phyloP scores from a whole-genome alignment of 23 tunicate species.

The Ciona savignyi region DNA sequence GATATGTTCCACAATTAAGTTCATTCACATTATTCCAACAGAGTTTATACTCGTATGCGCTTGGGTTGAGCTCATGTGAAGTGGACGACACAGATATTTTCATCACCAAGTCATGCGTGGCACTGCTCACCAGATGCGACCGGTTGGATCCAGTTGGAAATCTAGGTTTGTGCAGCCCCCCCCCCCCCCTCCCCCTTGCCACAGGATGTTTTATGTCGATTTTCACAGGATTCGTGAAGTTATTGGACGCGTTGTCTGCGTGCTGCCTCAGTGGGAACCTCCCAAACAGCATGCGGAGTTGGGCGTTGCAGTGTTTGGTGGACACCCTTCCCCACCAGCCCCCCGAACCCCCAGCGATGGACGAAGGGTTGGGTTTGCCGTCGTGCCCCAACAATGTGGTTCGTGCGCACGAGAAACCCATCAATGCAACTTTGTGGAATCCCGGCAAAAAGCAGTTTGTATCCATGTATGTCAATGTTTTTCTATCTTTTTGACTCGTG shows the following conservation, averaged over 20 bases:
- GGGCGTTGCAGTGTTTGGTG: conserved; percentile 67
- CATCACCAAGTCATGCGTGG: conserved; percentile 54
- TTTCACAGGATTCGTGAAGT: conserved; percentile 30
- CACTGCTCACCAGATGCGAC: conserved; percentile 30
- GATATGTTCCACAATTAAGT: too few relatives aligned
- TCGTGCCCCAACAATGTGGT: conserved; percentile 15
- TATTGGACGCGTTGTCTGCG: conserved; percentile 69
- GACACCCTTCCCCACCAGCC: conserved; percentile 23
- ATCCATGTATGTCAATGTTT: conserved; percentile 49
- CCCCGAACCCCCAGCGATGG: conserved; percentile 1
- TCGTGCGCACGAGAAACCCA: conserved; percentile 45
- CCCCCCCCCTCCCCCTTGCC: too few relatives aligned
- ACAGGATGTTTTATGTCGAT: too few relatives aligned
- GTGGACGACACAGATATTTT: conserved; percentile 21
- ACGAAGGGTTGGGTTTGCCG: conserved; percentile 21
- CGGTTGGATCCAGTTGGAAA: neutral
- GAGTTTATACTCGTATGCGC: conserved; percentile 50
- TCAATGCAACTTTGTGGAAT: conserved; percentile 36
- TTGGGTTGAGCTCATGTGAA: conserved; percentile 32
- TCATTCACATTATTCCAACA: conserved; percentile 8
- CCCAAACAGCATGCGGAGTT: conserved; percentile 24
- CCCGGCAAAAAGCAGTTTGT: conserved; percentile 41
- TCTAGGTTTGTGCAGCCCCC: too few relatives aligned
- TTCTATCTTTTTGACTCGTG: too few relatives aligned
- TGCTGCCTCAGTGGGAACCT: conserved; percentile 60